These are phyloP conservation scores for Danio aesculapii DNA, from an alignment of 2,797 vertebrate genomes.

Conservation along the genomic window DNA sequence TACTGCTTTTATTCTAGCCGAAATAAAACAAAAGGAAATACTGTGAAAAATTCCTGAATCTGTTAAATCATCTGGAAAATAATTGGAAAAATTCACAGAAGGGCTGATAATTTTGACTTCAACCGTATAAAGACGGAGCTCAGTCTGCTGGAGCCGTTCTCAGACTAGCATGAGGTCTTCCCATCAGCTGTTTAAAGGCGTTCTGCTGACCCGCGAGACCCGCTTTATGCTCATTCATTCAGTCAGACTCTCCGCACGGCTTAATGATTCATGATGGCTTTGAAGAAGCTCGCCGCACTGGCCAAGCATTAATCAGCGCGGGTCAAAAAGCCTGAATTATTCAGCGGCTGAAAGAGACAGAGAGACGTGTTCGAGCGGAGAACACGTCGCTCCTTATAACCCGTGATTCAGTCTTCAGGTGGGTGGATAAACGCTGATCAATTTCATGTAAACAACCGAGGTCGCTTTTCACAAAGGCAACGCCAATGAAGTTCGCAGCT, in stretches of 20 bases:
- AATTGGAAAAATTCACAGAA: no score
- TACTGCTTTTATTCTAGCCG: no score
- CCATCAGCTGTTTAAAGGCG: neutral
- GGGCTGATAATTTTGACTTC: no score
- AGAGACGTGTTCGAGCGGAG: neutral
- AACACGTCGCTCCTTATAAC: neutral
- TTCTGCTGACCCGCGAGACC: neutral
- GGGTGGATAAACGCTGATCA: neutral
- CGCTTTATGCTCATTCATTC: slow-evolving; percentile 4
- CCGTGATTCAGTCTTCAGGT: slow-evolving; percentile 1
- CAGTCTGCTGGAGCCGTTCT: neutral
- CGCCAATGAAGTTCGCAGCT: neutral
- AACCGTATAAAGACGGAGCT: no score
- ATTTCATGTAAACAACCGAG: slow-evolving; percentile 9
- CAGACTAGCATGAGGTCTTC: neutral
- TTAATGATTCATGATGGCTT: slow-evolving; percentile 59
- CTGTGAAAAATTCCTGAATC: no score
- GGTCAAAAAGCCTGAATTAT: slow-evolving; percentile 67
- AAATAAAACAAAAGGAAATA: no score
- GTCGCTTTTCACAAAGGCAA: neutral
- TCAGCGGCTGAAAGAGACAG: slow-evolving; percentile 56
- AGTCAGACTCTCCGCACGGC: slow-evolving; percentile 26
- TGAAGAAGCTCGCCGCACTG: slow-evolving; percentile 39
- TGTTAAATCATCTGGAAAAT: no score
- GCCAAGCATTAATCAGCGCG: slow-evolving; percentile 64